Conservation (phyloP, 1,140 invertebrate species). For the Ganaspis sp. region DNA sequence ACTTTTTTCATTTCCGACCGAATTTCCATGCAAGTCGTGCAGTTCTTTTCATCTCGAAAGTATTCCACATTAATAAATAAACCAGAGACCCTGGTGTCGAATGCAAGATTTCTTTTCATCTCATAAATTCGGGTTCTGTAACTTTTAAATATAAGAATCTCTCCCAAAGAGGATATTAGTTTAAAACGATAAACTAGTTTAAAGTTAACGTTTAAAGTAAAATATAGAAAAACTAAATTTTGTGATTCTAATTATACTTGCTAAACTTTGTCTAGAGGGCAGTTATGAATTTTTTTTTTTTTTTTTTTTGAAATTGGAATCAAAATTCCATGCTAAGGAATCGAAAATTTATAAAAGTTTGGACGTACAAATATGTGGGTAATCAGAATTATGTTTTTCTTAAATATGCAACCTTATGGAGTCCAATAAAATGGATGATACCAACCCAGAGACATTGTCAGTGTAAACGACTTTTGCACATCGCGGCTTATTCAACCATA, state of each 20-base stretch:
- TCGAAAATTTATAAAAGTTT: too few species aligned
- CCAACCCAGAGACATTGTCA: not conserved
- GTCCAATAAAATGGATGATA: not conserved
- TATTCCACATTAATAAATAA: slow-evolving; percentile 29
- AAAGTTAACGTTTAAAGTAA: too few species aligned
- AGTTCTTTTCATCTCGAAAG: slow-evolving; percentile 14
- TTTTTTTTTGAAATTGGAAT: too few species aligned
- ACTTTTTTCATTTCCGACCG: slow-evolving; percentile 21
- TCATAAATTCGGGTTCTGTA: not conserved
- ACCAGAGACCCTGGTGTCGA: not conserved
- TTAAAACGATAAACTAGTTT: too few species aligned
- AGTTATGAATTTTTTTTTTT: too few species aligned
- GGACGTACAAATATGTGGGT: too few species aligned
- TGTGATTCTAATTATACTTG: too few species aligned
- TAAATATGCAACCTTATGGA: not conserved
- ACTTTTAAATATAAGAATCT: not conserved
- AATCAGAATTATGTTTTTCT: not conserved
- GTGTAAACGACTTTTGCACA: slow-evolving; percentile 20
- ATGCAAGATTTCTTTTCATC: not conserved
- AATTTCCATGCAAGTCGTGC: slow-evolving; percentile 28
- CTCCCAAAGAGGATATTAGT: too few species aligned
- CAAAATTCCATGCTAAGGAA: too few species aligned
- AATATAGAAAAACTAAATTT: too few species aligned
- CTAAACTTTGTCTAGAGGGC: too few species aligned
- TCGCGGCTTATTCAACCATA: slow-evolving; percentile 1